phyloP scores from a whole-genome alignment of 2,797 vertebrate species.

The Catostomus latipinnis region DNA sequence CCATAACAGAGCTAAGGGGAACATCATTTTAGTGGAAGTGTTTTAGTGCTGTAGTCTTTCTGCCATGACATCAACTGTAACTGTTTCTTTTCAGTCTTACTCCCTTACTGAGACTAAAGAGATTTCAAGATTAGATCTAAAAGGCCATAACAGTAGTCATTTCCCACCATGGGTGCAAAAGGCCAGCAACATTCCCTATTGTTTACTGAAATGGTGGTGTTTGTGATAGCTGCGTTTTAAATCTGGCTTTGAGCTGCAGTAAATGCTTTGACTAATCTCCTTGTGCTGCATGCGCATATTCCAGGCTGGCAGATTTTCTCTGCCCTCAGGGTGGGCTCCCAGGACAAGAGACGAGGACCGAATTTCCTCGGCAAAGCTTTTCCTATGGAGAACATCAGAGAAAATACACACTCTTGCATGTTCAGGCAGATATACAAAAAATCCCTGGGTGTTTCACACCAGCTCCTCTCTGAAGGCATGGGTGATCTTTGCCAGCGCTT shows the following conservation, averaged over 20 bases:
- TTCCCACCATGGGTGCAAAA: conserved; percentile 27
- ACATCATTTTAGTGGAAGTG: neutral
- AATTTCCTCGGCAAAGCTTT: conserved; percentile 15
- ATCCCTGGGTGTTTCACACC: conserved; percentile 22
- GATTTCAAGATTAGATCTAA: conserved; percentile 31
- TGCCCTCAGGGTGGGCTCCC: conserved; percentile 40
- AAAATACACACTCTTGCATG: neutral
- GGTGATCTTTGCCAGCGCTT: conserved; percentile 39
- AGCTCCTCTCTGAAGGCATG: conserved; percentile 35
- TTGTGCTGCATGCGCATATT: conserved; percentile 34
- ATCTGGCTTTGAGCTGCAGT: conserved; percentile 42
- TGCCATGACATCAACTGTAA: neutral
- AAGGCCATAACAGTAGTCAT: conserved; percentile 21
- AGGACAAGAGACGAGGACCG: conserved; percentile 20
- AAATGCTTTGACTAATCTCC: conserved; percentile 49
- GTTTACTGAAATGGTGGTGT: conserved; percentile 43
- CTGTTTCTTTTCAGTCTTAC: conserved; percentile 20
- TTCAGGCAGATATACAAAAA: conserved; percentile 23
- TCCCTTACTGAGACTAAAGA: conserved; percentile 31
- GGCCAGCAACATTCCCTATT: conserved; percentile 35
- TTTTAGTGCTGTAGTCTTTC: conserved; percentile 15
- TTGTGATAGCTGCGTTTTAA: conserved; percentile 46
- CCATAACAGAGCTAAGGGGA: conserved; percentile 3
- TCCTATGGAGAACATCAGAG: conserved; percentile 25
- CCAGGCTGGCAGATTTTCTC: conserved; percentile 25